Percentiles rank a stretch among this genome's conserved stretches.
These are phyloP conservation scores for Eonycteris spelaea DNA, from an alignment of 2,113 vertebrate species.

Conservation along the genomic window DNA sequence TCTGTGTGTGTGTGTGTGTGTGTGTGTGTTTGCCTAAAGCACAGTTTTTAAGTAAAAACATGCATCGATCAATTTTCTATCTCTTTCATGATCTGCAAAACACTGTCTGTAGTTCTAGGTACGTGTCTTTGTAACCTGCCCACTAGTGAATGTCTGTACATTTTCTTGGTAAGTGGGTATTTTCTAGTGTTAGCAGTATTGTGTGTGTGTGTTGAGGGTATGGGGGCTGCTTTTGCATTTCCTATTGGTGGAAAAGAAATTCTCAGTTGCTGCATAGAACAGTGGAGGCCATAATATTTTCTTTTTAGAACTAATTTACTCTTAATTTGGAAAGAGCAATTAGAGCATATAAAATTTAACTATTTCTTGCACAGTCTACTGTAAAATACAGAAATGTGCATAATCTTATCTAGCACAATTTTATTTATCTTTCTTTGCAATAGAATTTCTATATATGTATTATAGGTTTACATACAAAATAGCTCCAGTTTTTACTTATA, in stretches of 20 bases:
- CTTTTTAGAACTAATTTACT: not conserved
- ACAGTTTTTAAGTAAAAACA: not conserved
- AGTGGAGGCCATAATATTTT: not conserved
- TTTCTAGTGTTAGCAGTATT: not conserved
- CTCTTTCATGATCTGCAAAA: not conserved
- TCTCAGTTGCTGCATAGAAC: not conserved
- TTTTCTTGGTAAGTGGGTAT: not conserved
- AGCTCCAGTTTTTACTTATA: constrained; percentile 76
- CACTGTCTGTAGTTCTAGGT: not conserved
- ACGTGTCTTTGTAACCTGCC: not conserved
- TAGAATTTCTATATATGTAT: not conserved
- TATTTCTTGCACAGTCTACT: not conserved
- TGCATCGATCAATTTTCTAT: not conserved
- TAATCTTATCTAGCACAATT: not conserved
- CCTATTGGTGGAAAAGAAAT: not conserved
- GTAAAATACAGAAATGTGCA: not conserved
- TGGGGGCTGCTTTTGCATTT: not conserved
- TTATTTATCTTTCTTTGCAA: not conserved
- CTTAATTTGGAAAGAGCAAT: not conserved
- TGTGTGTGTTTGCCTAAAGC: not conserved
- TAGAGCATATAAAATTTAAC: not conserved
- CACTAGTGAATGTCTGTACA: not conserved
- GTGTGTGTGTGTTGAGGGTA: not conserved
- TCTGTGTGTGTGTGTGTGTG: too few relatives aligned
- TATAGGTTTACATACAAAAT: constrained; percentile 84